These are phyloP conservation scores for Pedicia rivosa DNA, from an alignment of 2,888 invertebrate species.

Conservation along the genomic window DNA sequence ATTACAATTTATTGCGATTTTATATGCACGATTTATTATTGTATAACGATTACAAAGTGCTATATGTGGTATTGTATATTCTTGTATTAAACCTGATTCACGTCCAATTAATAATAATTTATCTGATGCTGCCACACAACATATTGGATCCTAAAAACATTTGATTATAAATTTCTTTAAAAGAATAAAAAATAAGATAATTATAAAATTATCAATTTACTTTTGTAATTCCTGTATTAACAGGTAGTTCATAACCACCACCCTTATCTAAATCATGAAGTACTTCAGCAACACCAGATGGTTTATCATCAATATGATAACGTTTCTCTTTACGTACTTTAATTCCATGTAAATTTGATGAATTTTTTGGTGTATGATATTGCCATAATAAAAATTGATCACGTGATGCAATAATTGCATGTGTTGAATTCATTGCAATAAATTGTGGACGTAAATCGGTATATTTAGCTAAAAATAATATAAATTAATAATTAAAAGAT, in stretches of 20 bases:
- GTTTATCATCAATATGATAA: constrained; percentile 72
- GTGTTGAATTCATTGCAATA: constrained; percentile 57
- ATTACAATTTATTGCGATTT: constrained; percentile 76
- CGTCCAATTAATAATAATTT: constrained; percentile 71
- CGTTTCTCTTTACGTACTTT: constrained; percentile 41
- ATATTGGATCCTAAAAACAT: constrained; percentile 82
- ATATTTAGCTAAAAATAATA: constrained; percentile 40
- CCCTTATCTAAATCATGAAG: constrained; percentile 42
- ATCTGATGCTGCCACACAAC: constrained; percentile 68
- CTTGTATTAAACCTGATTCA: constrained; percentile 74
- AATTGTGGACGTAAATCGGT: constrained; percentile 56
- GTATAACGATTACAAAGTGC: constrained; percentile 67
- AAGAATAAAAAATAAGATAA: too few relatives aligned
- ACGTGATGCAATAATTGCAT: constrained; percentile 73
- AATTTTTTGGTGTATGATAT: constrained; percentile 63
- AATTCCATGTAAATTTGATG: constrained; percentile 24
- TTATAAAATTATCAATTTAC: too few relatives aligned
- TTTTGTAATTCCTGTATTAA: constrained; percentile 25
- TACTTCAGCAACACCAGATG: constrained; percentile 51
- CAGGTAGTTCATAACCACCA: constrained; percentile 28
- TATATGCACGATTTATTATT: constrained; percentile 50
- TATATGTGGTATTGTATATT: constrained; percentile 77
- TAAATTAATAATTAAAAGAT: constrained; percentile 4
- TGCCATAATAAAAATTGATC: constrained; percentile 86
- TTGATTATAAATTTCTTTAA: too few relatives aligned